Percentiles rank a stretch among this genome's conserved stretches.
phyloP scores from a whole-genome alignment of 2,888 invertebrate genomes.

The Drymonia ruficornis region DNA sequence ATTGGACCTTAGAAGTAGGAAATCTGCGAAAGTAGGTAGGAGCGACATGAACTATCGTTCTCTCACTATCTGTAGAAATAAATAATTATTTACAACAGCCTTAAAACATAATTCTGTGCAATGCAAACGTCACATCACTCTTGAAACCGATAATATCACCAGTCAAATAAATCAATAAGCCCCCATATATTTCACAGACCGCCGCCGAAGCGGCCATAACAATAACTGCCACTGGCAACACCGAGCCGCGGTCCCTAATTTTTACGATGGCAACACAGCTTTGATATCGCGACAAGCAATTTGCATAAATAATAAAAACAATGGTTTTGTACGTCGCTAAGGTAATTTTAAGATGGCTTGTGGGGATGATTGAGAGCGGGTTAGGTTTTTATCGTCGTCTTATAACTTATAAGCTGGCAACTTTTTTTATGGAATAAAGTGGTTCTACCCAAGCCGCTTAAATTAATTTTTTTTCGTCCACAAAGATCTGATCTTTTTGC shows the following conservation, averaged over 20 bases:
- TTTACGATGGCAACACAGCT: constrained; percentile 41
- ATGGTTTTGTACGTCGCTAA: background rate
- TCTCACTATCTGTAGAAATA: background rate
- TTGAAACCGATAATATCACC: constrained; percentile 27
- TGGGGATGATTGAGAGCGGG: background rate
- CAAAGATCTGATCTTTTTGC: no score
- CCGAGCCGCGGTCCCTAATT: constrained; percentile 29
- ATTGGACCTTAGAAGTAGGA: no score
- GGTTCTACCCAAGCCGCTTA: no score
- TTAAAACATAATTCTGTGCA: constrained; percentile 18
- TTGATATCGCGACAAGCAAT: constrained; percentile 36
- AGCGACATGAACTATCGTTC: no score
- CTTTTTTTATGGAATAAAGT: background rate
- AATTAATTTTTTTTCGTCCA: no score
- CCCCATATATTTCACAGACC: constrained; percentile 43
- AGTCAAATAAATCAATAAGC: constrained; percentile 34
- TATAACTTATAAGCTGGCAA: background rate
- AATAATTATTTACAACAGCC: constrained; percentile 3
- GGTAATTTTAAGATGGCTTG: background rate
- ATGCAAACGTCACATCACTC: constrained; percentile 35
- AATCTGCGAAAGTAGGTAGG: no score
- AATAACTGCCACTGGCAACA: constrained; percentile 37
- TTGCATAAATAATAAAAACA: constrained; percentile 26
- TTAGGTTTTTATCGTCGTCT: background rate
- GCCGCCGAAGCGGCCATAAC: constrained; percentile 29